These are phyloP conservation scores for Ferdinandea cuprea DNA, from an alignment of 2,888 invertebrate genomes.

Conservation along the genomic window DNA sequence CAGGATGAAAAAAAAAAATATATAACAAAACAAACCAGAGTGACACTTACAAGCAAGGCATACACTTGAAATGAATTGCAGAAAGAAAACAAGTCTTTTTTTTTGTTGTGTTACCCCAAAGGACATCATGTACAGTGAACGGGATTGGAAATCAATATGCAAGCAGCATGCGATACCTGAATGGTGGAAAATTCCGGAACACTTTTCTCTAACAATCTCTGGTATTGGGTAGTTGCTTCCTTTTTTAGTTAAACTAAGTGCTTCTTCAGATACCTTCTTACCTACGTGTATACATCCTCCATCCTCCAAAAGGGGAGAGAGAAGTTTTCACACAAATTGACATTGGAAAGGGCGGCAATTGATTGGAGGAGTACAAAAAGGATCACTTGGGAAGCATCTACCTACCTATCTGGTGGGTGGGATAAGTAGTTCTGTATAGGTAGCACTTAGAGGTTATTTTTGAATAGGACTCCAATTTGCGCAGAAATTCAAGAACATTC, in stretches of 20 bases:
- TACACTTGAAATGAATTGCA: slow-evolving; percentile 2
- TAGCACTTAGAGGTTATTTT: neutral
- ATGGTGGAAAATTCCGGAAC: slow-evolving; percentile 42
- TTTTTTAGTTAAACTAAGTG: slow-evolving; percentile 23
- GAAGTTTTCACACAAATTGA: neutral
- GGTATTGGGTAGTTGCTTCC: neutral
- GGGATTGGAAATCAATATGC: slow-evolving; percentile 46
- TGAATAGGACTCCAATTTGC: slow-evolving; percentile 21
- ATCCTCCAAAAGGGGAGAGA: neutral
- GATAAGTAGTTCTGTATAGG: neutral
- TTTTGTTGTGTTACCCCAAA: no score
- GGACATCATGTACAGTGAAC: neutral
- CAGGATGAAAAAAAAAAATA: neutral
- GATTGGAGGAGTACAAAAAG: slow-evolving; percentile 16
- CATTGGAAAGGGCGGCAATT: slow-evolving; percentile 10
- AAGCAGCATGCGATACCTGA: slow-evolving; percentile 33
- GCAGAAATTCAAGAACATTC: neutral
- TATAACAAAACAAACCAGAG: neutral
- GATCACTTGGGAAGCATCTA: slow-evolving; percentile 27
- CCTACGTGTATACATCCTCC: no score
- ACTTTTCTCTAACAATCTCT: neutral
- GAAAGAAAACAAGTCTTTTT: neutral
- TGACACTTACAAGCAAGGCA: neutral
- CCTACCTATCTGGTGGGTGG: neutral
- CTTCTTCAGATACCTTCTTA: slow-evolving; percentile 12